Base-by-base conservation (phyloP, 1,140 invertebrate species). In the Tetramorium simillimum region DNA sequence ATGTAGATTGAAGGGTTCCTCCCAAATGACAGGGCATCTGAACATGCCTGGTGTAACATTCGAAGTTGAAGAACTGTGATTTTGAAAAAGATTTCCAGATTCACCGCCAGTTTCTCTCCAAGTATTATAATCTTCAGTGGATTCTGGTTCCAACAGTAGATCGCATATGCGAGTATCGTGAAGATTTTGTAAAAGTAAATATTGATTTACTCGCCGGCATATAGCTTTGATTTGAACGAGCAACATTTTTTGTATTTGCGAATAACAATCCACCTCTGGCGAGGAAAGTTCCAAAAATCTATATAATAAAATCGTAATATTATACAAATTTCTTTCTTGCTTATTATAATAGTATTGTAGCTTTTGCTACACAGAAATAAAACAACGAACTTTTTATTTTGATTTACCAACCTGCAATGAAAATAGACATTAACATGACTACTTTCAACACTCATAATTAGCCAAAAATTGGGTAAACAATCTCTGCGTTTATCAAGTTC, bases 391-490 rank as follows among this genome's bases (percentile, higher is more conserved):
- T 33, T 40, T 73, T 73, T 73, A 18, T 60, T 33, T 69, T 33
- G 18, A 70, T 18, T 28, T 90, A 89, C 90, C 28, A 67, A 96
- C 96, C 96, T 95, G 93, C 96, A 97, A 84, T 98, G 97, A 93
- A 97, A 98, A 93, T 97, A 98, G 14, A 97, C 94, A 62, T 96
- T 96, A 2, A 98, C 97, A 62, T 95, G 93, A 87, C 96, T 96
- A 60, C 94, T 92, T 78, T 96, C 95, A 18, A 98, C 95, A 85
- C 96, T 96, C 89, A 98, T 94, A 69, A 98, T 97, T 1, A 98
- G 94, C 97, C 97, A 98, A 93, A 98, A 98, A 91, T 97, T 97
- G 0, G 97, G 97, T n/a, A 97, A 91, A 24, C 93, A 88, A 33
- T 95, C 93, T 80, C 96, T 93, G 65, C 95, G 95, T 58, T 94